Percentiles rank a stretch among this genome's conserved stretches.
Conservation (phyloP, 2,888 invertebrate species). For the Limnephilus lunatus region DNA sequence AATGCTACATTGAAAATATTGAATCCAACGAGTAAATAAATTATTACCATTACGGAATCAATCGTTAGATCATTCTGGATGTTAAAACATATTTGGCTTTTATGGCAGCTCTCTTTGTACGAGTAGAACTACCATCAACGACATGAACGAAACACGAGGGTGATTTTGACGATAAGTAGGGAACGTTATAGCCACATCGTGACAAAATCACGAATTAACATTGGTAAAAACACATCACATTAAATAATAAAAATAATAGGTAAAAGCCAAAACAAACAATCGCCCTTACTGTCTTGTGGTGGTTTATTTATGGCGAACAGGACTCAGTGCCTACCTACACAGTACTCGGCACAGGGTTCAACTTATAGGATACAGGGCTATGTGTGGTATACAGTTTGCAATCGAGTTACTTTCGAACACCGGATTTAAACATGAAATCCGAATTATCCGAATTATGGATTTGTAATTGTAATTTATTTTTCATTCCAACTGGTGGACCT, state of each 20-base stretch:
- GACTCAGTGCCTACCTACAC: no score
- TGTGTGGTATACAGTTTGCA: neutral
- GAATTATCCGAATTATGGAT: no score
- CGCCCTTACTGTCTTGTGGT: neutral
- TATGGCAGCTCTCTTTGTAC: neutral
- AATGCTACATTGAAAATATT: no score
- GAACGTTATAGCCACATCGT: neutral
- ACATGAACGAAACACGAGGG: neutral
- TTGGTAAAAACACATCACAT: neutral
- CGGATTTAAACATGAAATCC: no score
- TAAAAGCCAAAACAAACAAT: neutral
- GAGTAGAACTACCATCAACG: neutral
- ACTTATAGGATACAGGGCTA: neutral
- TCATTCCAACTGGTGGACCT: no score
- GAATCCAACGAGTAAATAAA: neutral
- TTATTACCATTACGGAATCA: no score
- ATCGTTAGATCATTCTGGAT: neutral
- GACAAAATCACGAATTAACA: conserved; percentile 2
- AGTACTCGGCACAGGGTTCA: neutral
- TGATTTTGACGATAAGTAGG: neutral
- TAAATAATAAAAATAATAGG: neutral
- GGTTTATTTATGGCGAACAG: neutral
- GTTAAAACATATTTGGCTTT: neutral
- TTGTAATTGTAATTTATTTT: no score
- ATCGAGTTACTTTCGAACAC: neutral